Base-by-base conservation (phyloP, 2,888 invertebrate species). In the Drosophila tripunctata region DNA sequence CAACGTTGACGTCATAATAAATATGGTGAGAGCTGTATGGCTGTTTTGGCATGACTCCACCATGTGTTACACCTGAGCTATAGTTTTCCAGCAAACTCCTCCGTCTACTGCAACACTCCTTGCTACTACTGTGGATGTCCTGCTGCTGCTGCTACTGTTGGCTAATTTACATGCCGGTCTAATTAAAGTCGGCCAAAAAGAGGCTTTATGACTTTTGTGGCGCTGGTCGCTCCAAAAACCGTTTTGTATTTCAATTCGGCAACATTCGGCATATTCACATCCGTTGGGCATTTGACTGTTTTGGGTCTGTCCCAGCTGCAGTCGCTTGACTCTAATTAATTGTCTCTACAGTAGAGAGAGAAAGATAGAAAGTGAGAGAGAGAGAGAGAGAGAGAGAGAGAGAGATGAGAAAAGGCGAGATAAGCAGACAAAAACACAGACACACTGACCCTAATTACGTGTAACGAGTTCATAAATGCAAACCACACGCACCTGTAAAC, bases 391-490 rank as follows among this genome's bases (percentile, higher is more conserved):
- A n/a, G 15, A 14, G 14, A 19, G 24, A 3, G 2, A 17, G 2
- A 6, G 54, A 40, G 54, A n/a, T n/a, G n/a, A 35, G 45, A 41
- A 48, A 38, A 38, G 48, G 27, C 41, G 48, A 35, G 47, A 55
- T 66, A 56, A 58, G 50, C 36, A 52, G 55, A 47, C 33, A 17
- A 22, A 54, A 14, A 36, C 43, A 54, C 50, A 70, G 65, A 67
- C 80, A 72, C 61, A 79, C 63, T 81, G 87, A 87, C 81, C 81
- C 85, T 82, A 82, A 81, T 81, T 81, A 87, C 81, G 69, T 81
- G 81, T 87, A 81, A 81, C 87, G 87, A 81, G 81, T 87, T 81
- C 85, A 87, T 81, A 86, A 82, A 82, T 75, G 71, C 79, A 67
- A 64, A 31, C 50, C 50, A 17, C 75, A 84, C 80, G 70, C 80